A percentile compares a stretch with the other conserved stretches of the same genome.
Conservation (phyloP, 2,797 vertebrate genomes). For the Fistularia tabacaria region DNA sequence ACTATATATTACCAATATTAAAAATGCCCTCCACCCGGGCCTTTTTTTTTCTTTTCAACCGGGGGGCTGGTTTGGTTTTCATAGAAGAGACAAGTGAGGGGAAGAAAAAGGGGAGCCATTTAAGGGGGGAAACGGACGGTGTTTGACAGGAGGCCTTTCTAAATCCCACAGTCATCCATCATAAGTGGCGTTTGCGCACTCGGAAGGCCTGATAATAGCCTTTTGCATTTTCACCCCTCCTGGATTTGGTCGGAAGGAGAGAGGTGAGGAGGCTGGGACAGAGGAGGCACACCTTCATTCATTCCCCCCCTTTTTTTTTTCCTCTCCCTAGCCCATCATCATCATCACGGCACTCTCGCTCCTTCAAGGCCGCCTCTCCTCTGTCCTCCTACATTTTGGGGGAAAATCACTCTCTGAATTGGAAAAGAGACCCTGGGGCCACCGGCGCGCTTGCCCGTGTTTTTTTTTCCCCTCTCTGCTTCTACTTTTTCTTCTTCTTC, state of each 20-base stretch:
- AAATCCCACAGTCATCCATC: constrained; percentile 76
- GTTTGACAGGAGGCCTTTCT: constrained; percentile 69
- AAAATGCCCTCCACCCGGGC: constrained; percentile 43
- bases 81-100: constrained; percentile 50
- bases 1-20: constrained; percentile 44
- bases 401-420: constrained; percentile 90
- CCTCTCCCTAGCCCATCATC: constrained; percentile 34
- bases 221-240: constrained; percentile 80
- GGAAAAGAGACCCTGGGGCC: constrained; percentile 87
- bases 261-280: constrained; percentile 31
- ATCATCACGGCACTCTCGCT: constrained; percentile 47
- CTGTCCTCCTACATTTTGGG: constrained; percentile 59
- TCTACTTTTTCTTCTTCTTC: constrained; percentile 14
- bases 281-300: constrained; percentile 29
- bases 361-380: constrained; percentile 57
- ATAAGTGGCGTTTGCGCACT: constrained; percentile 80
- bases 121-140: constrained; percentile 39
- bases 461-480: constrained; percentile 1
- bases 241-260: constrained; percentile 55
- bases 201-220: constrained; percentile 85
- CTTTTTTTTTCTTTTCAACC: constrained; percentile 15
- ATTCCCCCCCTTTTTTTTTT: constrained; percentile 19
- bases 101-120: constrained; percentile 32
- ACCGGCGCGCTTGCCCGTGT: constrained; percentile 65
- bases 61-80: constrained; percentile 39